Conservation (phyloP, 2,113 vertebrate genomes). For the Tupaia tana region DNA sequence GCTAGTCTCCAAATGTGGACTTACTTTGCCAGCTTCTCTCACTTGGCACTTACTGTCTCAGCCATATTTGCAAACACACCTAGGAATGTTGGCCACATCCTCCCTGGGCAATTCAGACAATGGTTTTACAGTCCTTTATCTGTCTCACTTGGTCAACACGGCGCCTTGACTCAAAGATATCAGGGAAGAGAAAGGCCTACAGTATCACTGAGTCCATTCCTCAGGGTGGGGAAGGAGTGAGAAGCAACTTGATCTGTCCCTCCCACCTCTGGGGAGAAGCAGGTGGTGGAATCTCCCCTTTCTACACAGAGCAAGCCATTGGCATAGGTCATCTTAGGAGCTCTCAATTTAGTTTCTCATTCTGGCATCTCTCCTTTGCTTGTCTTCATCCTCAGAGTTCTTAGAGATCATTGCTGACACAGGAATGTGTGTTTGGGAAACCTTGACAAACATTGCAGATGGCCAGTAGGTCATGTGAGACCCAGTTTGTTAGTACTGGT, state of each 20-base stretch:
- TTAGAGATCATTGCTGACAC: slow-evolving; percentile 3
- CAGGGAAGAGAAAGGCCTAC: slow-evolving; percentile 64
- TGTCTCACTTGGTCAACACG: slow-evolving; percentile 75
- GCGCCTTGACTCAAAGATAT: slow-evolving; percentile 77
- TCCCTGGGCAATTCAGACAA: slow-evolving; percentile 58
- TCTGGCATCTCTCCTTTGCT: background rate
- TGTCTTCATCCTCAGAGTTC: background rate
- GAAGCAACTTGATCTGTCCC: slow-evolving; percentile 64
- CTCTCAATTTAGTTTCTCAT: background rate
- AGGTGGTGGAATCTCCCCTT: background rate
- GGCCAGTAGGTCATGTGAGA: too few species aligned
- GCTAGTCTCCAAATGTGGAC: background rate
- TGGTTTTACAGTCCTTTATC: slow-evolving; percentile 69
- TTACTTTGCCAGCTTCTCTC: background rate
- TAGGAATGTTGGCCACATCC: slow-evolving; percentile 77
- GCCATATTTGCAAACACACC: slow-evolving; percentile 64
- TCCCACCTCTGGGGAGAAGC: slow-evolving; percentile 34
- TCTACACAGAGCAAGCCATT: background rate
- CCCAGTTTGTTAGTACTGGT: background rate
- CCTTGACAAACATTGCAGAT: background rate
- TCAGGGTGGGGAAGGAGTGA: slow-evolving; percentile 60
- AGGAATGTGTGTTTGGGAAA: slow-evolving; percentile 10
- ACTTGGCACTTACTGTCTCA: background rate
- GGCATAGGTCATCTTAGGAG: background rate
- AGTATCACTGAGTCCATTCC: slow-evolving; percentile 69